A percentile compares a stretch with the other conserved stretches of the same genome.
These are phyloP conservation scores for Peucedramus taeniatus DNA, from an alignment of 2,113 vertebrate genomes.

Conservation along the genomic window DNA sequence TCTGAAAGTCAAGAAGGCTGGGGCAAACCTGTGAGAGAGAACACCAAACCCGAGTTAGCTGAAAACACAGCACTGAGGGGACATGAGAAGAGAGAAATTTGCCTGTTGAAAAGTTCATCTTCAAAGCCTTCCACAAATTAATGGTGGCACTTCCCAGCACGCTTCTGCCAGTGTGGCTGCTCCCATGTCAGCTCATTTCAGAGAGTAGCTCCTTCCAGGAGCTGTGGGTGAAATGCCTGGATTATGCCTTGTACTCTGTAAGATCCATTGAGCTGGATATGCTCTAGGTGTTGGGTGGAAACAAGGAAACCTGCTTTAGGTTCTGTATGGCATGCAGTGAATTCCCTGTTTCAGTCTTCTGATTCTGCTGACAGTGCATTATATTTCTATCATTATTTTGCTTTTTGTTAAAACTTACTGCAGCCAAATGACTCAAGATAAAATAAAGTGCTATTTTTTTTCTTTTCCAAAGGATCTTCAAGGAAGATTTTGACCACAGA, in stretches of 20 bases:
- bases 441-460: background rate
- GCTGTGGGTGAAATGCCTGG: background rate
- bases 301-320: background rate
- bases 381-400: background rate
- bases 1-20: background rate
- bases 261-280: background rate
- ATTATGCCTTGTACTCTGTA: background rate
- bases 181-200: background rate
- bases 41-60: background rate
- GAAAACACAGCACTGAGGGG: background rate
- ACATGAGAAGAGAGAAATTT: background rate
- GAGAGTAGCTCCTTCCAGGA: background rate
- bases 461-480: background rate
- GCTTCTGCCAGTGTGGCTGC: background rate
- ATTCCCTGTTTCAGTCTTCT: background rate
- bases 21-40: background rate
- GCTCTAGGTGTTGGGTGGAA: background rate
- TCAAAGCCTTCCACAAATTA: background rate
- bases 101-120: background rate
- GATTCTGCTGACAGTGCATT: background rate
- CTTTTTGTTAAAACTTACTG: background rate
- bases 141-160: background rate
- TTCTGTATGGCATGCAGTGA: background rate
- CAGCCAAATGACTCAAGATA: background rate
- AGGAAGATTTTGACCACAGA: background rate